Base-by-base conservation (phyloP, 1,140 invertebrate genomes). In the Zophobas morio region DNA sequence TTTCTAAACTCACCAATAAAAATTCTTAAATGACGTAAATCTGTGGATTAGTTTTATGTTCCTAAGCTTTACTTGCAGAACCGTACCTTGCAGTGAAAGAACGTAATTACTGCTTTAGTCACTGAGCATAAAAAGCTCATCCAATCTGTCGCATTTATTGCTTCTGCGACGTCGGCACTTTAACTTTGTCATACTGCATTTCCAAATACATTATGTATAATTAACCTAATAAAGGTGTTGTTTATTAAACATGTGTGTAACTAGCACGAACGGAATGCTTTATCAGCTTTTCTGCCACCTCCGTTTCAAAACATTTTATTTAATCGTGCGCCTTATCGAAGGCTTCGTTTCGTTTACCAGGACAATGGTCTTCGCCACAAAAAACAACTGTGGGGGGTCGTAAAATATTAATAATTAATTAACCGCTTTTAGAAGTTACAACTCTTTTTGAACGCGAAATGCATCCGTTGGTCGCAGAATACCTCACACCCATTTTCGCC, bases 151-250 rank as follows among this genome's bases (percentile, higher is more conserved):
- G 46, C 71, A 32, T 73, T 73, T 73, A 56, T 73, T 56, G 54
- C 71, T 53, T 72, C 49, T 37, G 49, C 47, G 34, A 73, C 36
- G 54, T 42, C 49, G 71, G 71, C 51, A 56, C 37, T 73, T 73
- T 73, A 53, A 73, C 1, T 66, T 66, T 56, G 71, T 73, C 71
- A 73, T 40, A 54, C 51, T 47, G 54, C 56, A 40, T 73, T 56
- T 73, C 54, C 49, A 73, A 66, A 66, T 73, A 73, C 70, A 72
- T 66, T 66, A 40, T 73, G 71, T 53, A 56, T 73, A 73, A 73
- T 73, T 73, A 73, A 73, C 71, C 71, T 73, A 73, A 73, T 73
- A 73, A 73, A 73, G 49, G 71, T 73, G 54, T n/a, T 73, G 71
- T 73, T 73, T 73, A 73, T 73, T 73, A 73, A 73, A 73, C 71